Base-by-base conservation (phyloP, 2,797 vertebrate species). In the Oreortyx pictus region DNA sequence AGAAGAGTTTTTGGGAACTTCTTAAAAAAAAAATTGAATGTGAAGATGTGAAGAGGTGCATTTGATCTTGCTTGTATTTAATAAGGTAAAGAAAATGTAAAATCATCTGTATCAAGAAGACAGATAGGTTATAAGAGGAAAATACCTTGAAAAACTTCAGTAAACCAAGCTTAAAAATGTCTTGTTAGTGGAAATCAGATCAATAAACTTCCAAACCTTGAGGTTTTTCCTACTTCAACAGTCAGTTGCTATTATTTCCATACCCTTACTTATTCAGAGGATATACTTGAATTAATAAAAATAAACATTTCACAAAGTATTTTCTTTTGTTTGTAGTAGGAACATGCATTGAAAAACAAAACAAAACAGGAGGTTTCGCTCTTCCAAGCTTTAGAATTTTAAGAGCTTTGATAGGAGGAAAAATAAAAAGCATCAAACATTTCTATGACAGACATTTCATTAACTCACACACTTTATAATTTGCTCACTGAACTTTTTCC, bases 401-500 rank as follows among this genome's bases (percentile, higher is more conserved):
- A 87, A 77, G 84, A 90, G 39, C 54, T 66, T 88, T 54, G 66
- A 91, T 90, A 82, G 56, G 7, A 18, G 14, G 25, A 62, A 41
- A 19, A 62, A 41, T 67, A 88, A 74, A 57, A 62, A 31, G 68
- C 31, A 85, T 77, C 82, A 90, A 88, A 76, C 14, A 91, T 79
- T 59, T 92, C 85, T 82, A 86, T 78, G 88, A 80, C 82, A 89
- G 66, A 56, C 79, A 94, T 79, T 95, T 93, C 82, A 85, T 90
- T 95, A 93, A 94, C 79, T 60, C 79, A 85, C 70, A 80, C 54
- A 88, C 73, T 94, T 93, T 64, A 76, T 79, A 88, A 96, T 93
- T 90, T 81, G 50, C 49, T 92, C 79, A 75, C 62, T 7, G 2
- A 93, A 92, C 92, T 95, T 94, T 87, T 94, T 92, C 78, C 73